phyloP scores from a whole-genome alignment of 64 coral and sea anemone genomes.

The Catalaphyllia jardinei region DNA sequence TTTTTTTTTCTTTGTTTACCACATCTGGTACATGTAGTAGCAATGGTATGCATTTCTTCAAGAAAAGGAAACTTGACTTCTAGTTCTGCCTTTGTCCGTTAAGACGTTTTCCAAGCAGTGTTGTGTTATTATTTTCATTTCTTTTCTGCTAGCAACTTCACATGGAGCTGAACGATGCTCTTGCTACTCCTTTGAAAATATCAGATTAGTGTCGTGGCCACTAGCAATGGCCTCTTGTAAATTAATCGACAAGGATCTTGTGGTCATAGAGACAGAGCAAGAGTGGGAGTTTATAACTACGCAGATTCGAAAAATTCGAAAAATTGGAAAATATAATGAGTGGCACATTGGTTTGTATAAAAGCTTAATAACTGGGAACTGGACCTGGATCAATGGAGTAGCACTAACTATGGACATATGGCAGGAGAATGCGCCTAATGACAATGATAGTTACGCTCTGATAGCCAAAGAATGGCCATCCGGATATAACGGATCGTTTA shows the following conservation, averaged over 20 bases:
- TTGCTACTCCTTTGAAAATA: neutral
- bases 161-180: neutral
- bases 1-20: too few species aligned
- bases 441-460: neutral
- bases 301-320: neutral
- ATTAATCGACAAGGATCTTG: neutral
- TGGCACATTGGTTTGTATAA: slow-evolving; percentile 19
- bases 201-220: neutral
- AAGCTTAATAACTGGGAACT: neutral
- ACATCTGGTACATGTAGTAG: too few species aligned
- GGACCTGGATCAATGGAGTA: slow-evolving; percentile 11
- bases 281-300: slow-evolving; percentile 9
- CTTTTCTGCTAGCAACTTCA: neutral
- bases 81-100: too few species aligned
- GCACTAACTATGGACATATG: neutral
- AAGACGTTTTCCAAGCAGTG: too few species aligned
- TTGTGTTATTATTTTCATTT: too few species aligned
- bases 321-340: neutral
- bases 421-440: neutral
- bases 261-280: neutral
- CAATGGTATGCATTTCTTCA: too few species aligned
- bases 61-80: too few species aligned
- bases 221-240: neutral
- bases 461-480: neutral
- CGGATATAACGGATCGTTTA: neutral